Base-by-base conservation (phyloP, 2,888 invertebrate species). In the Diplolepis rosae region DNA sequence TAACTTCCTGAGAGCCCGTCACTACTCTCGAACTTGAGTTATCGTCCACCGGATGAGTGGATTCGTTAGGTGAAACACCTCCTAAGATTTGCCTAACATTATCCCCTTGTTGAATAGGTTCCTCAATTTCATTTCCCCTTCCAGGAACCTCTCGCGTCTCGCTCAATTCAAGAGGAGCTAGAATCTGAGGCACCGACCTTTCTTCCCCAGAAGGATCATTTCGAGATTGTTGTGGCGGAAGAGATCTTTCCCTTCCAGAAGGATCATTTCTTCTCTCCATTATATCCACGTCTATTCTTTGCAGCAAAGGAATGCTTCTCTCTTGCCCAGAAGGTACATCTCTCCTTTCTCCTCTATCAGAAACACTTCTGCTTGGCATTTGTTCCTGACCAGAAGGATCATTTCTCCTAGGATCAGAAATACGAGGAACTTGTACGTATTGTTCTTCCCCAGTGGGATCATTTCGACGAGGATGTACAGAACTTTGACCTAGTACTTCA, bases 361-460 rank as follows among this genome's bases (percentile, higher is more conserved):
- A 24, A 11, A 86, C 65, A 42, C 70, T 83, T 39, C 87, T 81
- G 11, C 61, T 32, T 28, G 73, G 70, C 2, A 74, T 15, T 66
- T 83, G 82, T 18, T 86, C 86, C 52, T 87, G 88, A 32, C 87
- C 87, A 0, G 88, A 86, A 0, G 87, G 88, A 79, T 88, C 87
- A 27, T 88, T 88, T 42, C 88, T 83, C 3, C 88, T 80, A 4
- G 86, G 84, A 79, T 87, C 87, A 0, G 80, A 48, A n/a, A 81
- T 69, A 7, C 87, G 80, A 28, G 84, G 50, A 15, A 65, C 77
- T 28, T 84, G 85, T 13, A 81, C 68, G 22, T 85, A 86, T 15
- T 88, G 85, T 32, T 89, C 88, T 69, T 88, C 87, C 0, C 88
- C 88, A 1, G 89, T 88, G 0, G 89, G 88, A 77, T 86, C 88